A percentile compares a stretch with the other conserved stretches of the same genome.
Evolutionary conservation across 2,113 vertebrate species (phyloP).

Genomic region (Urocynchramus pylzowi): DNA sequence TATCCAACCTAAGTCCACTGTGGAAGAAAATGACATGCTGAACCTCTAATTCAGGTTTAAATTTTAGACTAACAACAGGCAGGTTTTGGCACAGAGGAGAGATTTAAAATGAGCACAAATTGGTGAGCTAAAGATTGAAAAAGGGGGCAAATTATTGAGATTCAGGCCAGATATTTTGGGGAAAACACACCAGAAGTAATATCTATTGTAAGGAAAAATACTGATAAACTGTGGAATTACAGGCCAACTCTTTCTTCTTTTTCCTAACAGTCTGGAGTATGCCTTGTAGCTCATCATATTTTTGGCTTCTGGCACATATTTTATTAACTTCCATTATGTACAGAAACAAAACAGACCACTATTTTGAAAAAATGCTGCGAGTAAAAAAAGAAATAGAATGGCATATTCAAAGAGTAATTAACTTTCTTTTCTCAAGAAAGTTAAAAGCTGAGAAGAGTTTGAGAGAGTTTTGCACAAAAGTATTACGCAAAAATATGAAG

Average conservation of each 20-base stretch:
- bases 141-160: background rate
- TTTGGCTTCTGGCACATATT: conserved; percentile 63
- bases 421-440: conserved; percentile 1
- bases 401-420: conserved; percentile 52
- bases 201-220: conserved; percentile 18
- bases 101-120: conserved; percentile 28
- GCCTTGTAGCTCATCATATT: conserved; percentile 63
- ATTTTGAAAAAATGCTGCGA: conserved; percentile 6
- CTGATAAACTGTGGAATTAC: conserved; percentile 6
- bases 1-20: background rate
- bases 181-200: conserved; percentile 1
- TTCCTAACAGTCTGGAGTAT: conserved; percentile 44
- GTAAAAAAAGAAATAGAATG: background rate
- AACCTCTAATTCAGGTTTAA: background rate
- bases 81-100: background rate
- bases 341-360: conserved; percentile 67
- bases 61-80: background rate
- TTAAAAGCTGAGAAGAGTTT: conserved; percentile 42
- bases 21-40: background rate
- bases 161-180: background rate
- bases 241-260: conserved; percentile 44
- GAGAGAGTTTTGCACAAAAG: conserved; percentile 21
- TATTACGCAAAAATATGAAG: background rate
- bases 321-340: conserved; percentile 66
- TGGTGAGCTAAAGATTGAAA: background rate